A percentile compares a stretch with the other conserved stretches of the same genome.
phyloP scores from a whole-genome alignment of 2,113 vertebrate species.

The Takifugu bimaculatus region DNA sequence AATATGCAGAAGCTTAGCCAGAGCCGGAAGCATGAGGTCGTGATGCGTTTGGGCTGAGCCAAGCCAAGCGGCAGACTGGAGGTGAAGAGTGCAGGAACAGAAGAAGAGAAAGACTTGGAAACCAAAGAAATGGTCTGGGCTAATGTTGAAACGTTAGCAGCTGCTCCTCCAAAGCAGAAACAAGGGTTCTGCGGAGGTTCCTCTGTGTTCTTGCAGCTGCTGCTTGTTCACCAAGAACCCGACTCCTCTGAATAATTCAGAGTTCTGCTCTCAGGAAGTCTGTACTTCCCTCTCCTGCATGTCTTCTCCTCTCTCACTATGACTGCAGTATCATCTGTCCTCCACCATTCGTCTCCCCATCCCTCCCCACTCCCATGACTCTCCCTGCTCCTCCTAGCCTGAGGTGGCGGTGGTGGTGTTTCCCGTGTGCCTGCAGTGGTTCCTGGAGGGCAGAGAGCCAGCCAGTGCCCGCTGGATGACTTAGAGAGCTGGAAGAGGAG shows the following conservation, averaged over 20 bases:
- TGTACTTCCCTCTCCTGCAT: constrained; percentile 13
- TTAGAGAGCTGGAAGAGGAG: constrained; percentile 29
- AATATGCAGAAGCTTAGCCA: constrained; percentile 42
- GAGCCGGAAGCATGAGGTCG: constrained; percentile 26
- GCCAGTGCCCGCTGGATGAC: constrained; percentile 53
- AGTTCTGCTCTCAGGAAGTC: constrained; percentile 32
- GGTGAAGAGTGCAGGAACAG: background rate
- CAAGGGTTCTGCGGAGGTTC: too few relatives aligned
- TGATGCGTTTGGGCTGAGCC: constrained; percentile 1
- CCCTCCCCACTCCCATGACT: constrained; percentile 8
- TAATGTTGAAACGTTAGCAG: too few relatives aligned
- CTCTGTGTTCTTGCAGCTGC: constrained; percentile 6
- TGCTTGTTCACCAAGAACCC: constrained; percentile 24
- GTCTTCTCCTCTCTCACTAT: too few relatives aligned
- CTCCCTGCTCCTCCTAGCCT: constrained; percentile 25
- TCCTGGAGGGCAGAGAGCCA: constrained; percentile 71
- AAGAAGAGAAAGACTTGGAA: background rate
- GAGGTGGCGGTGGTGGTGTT: constrained; percentile 52
- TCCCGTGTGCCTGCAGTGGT: constrained; percentile 63
- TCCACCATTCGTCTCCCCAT: background rate
- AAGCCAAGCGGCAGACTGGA: background rate
- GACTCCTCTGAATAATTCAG: constrained; percentile 55
- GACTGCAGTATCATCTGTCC: too few relatives aligned
- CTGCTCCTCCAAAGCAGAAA: background rate
- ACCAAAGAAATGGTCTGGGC: too few relatives aligned